Evolutionary conservation across 2,113 vertebrate genomes (phyloP), one percentile per base, ranked within the genome.

Genomic region (Phasianus colchicus): DNA sequence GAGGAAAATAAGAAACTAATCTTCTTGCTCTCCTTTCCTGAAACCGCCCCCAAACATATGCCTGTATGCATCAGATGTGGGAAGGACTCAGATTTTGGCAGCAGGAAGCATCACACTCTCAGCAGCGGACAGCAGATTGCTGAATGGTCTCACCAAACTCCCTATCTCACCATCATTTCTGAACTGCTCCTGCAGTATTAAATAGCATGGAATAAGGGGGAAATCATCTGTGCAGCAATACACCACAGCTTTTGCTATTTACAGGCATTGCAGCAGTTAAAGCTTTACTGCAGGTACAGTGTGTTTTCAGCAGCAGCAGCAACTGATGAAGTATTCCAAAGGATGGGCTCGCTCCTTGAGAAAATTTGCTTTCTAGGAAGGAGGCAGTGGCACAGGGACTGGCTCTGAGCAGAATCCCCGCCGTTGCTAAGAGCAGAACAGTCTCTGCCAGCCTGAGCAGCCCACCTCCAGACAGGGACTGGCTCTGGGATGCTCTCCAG

Each of bases 31-130:
- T 89, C 58, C 61, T 78, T 73, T 71, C 79, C 94, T 86, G 89
- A 89, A 96, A 38, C 91, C 94, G 89, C 90, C 95, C 91, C 89
- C 94, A 89, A 95, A 58, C 91, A 94, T 63, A 93, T 72, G 92
- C 85, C 92, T 90, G 45, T 6, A 14, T 67, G 86, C 90, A 76
- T 13, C 72, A 89, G 75, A 83, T 54, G 79, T 74, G 87, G 94
- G 91, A 96, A 94, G 89, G 85, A 45, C 70, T 65, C 3, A 0
- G 54, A 66, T 80, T 70, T 65, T 94, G 86, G 93, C 91, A 91
- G 85, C 40, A 78, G n/a, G 9, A 34, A 90, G 60, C 64, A 63
- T 19, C 89, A 66, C 50, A 10, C 92, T 76, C 70, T 12, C 52
- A 73, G 93, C 78, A 50, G 13, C 1, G 7, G 88, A 14, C n/a